phyloP scores from a whole-genome alignment of 1,140 invertebrate species.

The Penaeus vannamei region DNA sequence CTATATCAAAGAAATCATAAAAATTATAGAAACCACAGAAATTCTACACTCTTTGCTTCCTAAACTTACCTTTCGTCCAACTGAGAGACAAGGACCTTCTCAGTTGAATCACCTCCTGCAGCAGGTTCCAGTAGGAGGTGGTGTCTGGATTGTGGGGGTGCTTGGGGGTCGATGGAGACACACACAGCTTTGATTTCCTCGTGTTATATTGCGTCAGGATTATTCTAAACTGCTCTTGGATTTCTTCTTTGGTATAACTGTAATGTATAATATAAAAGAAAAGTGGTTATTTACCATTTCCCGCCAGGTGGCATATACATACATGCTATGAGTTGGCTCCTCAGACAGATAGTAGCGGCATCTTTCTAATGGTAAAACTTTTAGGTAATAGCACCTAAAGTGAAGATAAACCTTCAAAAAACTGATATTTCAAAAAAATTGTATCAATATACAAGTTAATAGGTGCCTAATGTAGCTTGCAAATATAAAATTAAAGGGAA shows the following conservation, averaged over 20 bases:
- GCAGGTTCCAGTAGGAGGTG: conserved; percentile 17
- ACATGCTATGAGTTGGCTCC: no score
- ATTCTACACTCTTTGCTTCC: not conserved
- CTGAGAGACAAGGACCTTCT: conserved; percentile 42
- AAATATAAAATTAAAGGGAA: no score
- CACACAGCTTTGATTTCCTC: conserved; percentile 41
- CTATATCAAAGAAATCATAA: not conserved
- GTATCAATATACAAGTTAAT: no score
- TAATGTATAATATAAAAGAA: not conserved
- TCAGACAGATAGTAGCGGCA: no score
- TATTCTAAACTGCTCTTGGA: conserved; percentile 41
- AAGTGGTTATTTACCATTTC: not conserved
- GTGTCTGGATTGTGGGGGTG: conserved; percentile 23
- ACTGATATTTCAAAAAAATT: no score
- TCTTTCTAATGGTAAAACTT: no score
- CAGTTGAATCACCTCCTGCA: conserved; percentile 30
- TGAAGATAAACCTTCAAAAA: no score
- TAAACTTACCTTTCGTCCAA: conserved; percentile 44
- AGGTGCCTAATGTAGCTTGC: no score
- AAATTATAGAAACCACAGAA: not conserved
- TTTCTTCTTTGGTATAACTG: conserved; percentile 45
- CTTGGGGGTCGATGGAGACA: not conserved
- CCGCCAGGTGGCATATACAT: no score
- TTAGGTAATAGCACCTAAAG: no score
- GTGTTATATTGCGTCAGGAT: conserved; percentile 45